Percentiles rank a stretch among this genome's conserved stretches.
Evolutionary conservation across 2,888 invertebrate genomes (phyloP).

Genomic region (Mesochorus sp.): DNA sequence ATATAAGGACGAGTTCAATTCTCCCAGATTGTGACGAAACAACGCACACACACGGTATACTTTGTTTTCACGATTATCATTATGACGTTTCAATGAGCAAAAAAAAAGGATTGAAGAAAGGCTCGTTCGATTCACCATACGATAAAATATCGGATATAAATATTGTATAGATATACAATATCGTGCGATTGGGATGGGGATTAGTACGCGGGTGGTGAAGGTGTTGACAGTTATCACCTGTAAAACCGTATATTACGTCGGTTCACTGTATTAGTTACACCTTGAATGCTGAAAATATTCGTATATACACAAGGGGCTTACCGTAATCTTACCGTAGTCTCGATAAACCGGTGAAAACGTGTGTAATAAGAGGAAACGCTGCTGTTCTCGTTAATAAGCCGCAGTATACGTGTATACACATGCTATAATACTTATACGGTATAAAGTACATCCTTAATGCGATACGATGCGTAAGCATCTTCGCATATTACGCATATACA

Average conservation of each 20-base stretch:
- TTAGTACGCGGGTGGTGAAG: slow-evolving; percentile 27
- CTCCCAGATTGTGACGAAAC: no score
- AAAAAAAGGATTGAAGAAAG: no score
- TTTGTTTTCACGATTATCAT: background rate
- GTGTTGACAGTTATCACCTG: slow-evolving; percentile 39
- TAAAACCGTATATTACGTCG: slow-evolving; percentile 6
- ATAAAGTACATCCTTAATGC: slow-evolving; percentile 49
- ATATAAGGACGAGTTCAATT: no score
- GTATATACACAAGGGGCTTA: no score
- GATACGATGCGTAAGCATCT: slow-evolving; percentile 50
- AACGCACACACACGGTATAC: no score
- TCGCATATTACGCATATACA: slow-evolving; percentile 4
- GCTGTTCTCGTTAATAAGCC: slow-evolving; percentile 52
- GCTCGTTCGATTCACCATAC: background rate
- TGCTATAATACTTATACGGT: slow-evolving; percentile 38
- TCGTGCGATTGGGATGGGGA: background rate
- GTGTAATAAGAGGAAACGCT: slow-evolving; percentile 10
- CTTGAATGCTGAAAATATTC: slow-evolving; percentile 37
- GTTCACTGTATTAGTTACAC: slow-evolving; percentile 10
- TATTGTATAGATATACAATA: background rate
- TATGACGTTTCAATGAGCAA: background rate
- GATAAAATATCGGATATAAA: background rate
- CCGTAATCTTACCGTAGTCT: slow-evolving; percentile 49
- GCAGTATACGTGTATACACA: slow-evolving; percentile 21
- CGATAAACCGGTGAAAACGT: slow-evolving; percentile 50